Percentiles rank a stretch among this genome's conserved stretches.
These are phyloP conservation scores for Paramisgurnus dabryanus DNA, from an alignment of 2,113 vertebrate species.

Conservation along the genomic window DNA sequence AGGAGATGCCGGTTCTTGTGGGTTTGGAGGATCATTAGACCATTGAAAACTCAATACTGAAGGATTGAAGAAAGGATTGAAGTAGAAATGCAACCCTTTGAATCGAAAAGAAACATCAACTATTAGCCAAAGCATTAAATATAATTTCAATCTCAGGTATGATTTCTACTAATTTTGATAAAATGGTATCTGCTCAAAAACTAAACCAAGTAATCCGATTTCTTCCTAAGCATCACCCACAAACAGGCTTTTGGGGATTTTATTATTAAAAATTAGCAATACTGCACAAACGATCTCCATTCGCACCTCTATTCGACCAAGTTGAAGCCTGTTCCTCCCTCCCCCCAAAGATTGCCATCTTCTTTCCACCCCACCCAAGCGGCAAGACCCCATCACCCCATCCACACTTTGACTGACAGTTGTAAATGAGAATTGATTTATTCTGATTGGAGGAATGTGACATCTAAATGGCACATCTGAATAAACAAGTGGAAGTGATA, in stretches of 20 bases:
- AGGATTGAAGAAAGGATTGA: background rate
- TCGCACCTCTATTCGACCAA: conserved; percentile 12
- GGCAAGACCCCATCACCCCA: conserved; percentile 18
- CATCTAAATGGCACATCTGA: conserved; percentile 34
- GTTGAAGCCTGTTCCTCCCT: conserved; percentile 24
- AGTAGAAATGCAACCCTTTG: background rate
- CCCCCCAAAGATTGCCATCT: background rate
- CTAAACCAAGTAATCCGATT: background rate
- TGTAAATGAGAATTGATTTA: conserved; percentile 49
- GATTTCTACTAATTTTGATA: background rate
- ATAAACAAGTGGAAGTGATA: background rate
- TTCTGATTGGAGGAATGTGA: conserved; percentile 31
- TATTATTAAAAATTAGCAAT: background rate
- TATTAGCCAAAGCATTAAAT: background rate
- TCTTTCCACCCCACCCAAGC: background rate
- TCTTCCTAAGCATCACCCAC: background rate
- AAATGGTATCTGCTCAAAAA: background rate
- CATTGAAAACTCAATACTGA: conserved; percentile 2
- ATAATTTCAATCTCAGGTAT: background rate
- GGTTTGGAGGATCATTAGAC: conserved; percentile 39
- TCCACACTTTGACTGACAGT: conserved; percentile 42
- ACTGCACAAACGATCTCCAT: background rate
- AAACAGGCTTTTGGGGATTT: background rate
- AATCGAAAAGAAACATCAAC: background rate
- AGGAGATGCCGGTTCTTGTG: conserved; percentile 37